Percentiles rank a stretch among this genome's conserved stretches.
phyloP scores from a whole-genome alignment of 2,113 vertebrate species.

The Colius striatus region DNA sequence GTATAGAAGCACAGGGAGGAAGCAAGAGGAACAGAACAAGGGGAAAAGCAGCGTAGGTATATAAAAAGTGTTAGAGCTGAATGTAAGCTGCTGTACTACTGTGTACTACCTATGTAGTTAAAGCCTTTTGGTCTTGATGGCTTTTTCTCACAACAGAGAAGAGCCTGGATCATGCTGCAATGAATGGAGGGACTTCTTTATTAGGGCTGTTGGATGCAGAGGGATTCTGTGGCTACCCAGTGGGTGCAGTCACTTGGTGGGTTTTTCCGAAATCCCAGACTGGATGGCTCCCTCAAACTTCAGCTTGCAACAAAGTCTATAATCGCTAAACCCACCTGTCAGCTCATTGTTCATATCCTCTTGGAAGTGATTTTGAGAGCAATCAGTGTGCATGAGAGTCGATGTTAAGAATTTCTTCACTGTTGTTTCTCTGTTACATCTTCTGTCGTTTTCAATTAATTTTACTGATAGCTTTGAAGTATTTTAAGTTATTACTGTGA shows the following conservation, averaged over 20 bases:
- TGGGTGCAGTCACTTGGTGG: not conserved
- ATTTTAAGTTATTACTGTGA: not conserved
- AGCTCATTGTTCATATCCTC: not conserved
- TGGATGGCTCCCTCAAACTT: not conserved
- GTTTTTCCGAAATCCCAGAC: not conserved
- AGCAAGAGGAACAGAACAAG: not conserved
- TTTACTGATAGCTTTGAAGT: not conserved
- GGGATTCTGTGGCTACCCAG: not conserved
- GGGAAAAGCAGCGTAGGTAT: not conserved
- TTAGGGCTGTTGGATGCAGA: not conserved
- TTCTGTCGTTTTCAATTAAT: not conserved
- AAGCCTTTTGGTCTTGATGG: not conserved
- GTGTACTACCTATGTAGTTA: not conserved
- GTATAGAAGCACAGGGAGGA: not conserved
- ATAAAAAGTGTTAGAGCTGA: fast-evolving
- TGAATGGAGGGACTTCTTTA: not conserved
- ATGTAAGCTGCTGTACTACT: not conserved
- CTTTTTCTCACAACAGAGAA: not conserved
- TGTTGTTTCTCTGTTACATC: not conserved
- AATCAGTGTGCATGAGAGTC: not conserved
- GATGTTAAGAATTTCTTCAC: not conserved
- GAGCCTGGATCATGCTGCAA: not conserved
- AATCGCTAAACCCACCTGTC: not conserved
- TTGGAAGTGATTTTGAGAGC: not conserved
- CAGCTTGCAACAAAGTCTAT: fast-evolving